Evolutionary conservation across 2,113 vertebrate genomes (phyloP).

Genomic region (Fukomys damarensis): DNA sequence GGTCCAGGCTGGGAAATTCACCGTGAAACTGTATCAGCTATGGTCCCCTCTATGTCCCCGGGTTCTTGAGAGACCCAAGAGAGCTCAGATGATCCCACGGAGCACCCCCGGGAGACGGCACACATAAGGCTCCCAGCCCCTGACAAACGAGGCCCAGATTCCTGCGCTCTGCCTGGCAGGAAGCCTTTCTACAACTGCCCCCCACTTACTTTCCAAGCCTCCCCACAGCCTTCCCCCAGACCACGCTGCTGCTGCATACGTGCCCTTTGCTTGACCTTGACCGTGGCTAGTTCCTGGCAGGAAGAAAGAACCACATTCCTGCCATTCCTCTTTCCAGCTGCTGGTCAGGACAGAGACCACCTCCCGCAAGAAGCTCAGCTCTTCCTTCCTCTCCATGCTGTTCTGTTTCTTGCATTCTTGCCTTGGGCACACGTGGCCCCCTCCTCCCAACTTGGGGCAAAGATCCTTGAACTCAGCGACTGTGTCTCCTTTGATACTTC

Average conservation of each 20-base stretch:
- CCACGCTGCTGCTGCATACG: too few species aligned
- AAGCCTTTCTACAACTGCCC: not conserved
- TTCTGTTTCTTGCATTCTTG: not conserved
- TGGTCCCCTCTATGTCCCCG: not conserved
- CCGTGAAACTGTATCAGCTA: not conserved
- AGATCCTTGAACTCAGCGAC: not conserved
- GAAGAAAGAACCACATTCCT: not conserved
- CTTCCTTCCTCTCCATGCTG: not conserved
- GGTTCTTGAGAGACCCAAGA: not conserved
- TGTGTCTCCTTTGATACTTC: not conserved
- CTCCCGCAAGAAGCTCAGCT: not conserved
- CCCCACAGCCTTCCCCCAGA: not conserved
- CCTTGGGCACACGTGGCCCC: not conserved
- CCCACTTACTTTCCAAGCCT: not conserved
- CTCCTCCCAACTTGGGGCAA: not conserved
- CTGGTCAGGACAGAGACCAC: not conserved
- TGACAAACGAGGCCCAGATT: not conserved
- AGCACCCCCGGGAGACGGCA: not conserved
- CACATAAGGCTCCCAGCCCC: not conserved
- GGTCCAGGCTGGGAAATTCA: not conserved
- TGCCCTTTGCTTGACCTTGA: not conserved
- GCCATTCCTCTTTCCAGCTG: slow-evolving; percentile 34
- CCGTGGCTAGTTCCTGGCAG: not conserved
- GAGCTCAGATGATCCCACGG: not conserved
- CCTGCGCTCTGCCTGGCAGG: not conserved